These are phyloP conservation scores for Pimephales promelas DNA, from an alignment of 2,113 vertebrate species.

Conservation along the genomic window DNA sequence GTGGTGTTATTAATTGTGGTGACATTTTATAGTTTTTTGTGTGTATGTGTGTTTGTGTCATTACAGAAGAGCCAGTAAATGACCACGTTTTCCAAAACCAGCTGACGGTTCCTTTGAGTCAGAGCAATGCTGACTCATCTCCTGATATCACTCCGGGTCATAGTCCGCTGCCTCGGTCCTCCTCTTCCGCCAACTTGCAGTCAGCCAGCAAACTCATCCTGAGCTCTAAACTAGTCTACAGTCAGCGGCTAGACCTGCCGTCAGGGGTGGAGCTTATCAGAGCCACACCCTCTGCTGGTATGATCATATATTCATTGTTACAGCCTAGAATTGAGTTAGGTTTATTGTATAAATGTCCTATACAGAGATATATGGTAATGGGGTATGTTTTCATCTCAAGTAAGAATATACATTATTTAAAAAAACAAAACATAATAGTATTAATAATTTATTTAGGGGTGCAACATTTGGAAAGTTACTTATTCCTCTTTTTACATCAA, in stretches of 20 bases:
- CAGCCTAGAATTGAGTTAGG: too few relatives aligned
- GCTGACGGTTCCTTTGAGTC: slow-evolving; percentile 83
- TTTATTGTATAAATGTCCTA: too few relatives aligned
- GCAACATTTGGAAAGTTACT: too few relatives aligned
- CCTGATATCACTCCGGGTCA: slow-evolving; percentile 82
- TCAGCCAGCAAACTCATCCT: slow-evolving; percentile 98
- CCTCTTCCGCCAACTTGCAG: slow-evolving; percentile 94
- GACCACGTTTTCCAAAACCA: slow-evolving; percentile 79
- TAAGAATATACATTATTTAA: too few relatives aligned
- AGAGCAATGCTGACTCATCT: slow-evolving; percentile 81
- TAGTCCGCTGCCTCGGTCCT: slow-evolving; percentile 88
- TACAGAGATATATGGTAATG: too few relatives aligned
- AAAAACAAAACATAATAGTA: too few relatives aligned
- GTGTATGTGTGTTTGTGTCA: neutral
- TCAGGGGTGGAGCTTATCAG: slow-evolving; percentile 90
- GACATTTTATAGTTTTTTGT: neutral
- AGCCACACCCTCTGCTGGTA: slow-evolving; percentile 97
- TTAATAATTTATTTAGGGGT: too few relatives aligned
- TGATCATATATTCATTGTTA: neutral
- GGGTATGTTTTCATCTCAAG: too few relatives aligned
- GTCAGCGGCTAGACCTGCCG: slow-evolving; percentile 88
- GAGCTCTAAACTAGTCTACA: slow-evolving; percentile 92
- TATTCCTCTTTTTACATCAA: too few relatives aligned
- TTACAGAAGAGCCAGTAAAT: slow-evolving; percentile 66
- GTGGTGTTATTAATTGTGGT: neutral